phyloP scores from a whole-genome alignment of 1,140 invertebrate species.

The Drosophila novamexicana region DNA sequence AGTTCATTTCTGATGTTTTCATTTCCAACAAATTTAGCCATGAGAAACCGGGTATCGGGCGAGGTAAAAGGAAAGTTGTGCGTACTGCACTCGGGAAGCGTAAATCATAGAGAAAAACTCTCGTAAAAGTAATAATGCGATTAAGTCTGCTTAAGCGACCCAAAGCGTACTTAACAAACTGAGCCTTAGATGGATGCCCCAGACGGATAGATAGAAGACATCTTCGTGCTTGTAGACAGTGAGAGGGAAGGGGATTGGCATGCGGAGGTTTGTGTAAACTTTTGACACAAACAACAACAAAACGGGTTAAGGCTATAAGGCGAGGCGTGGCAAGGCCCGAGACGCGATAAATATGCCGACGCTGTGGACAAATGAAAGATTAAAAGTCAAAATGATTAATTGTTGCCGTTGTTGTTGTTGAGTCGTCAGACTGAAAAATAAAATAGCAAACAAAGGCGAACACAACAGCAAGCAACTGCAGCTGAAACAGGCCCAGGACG shows the following conservation, averaged over 20 bases:
- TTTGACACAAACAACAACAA: constrained; percentile 50
- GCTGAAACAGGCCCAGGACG: constrained; percentile 21
- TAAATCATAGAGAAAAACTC: constrained; percentile 71
- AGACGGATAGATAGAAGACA: constrained; percentile 33
- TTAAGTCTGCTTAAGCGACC: constrained; percentile 69
- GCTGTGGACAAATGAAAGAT: constrained; percentile 62
- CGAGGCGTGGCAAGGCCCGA: constrained; percentile 39
- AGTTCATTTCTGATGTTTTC: constrained; percentile 63
- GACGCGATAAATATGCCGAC: constrained; percentile 52
- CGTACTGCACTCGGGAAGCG: constrained; percentile 45
- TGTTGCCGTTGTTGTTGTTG: constrained; percentile 39
- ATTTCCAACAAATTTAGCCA: constrained; percentile 59
- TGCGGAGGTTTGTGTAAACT: constrained; percentile 42
- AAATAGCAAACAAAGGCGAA: constrained; percentile 38
- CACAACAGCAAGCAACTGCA: constrained; percentile 18
- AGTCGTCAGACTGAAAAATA: constrained; percentile 29
- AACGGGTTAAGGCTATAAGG: constrained; percentile 19
- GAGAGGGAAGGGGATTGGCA: neutral
- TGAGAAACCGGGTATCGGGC: neutral
- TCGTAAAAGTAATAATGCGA: constrained; percentile 70
- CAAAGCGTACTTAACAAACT: constrained; percentile 67
- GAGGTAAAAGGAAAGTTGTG: constrained; percentile 6
- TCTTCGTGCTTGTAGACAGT: no score
- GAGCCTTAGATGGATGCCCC: constrained; percentile 51
- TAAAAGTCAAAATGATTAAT: constrained; percentile 67